Evolutionary conservation across 1,140 invertebrate genomes (phyloP), one percentile per base, ranked within the genome.

Genomic region (Telenomus remus): DNA sequence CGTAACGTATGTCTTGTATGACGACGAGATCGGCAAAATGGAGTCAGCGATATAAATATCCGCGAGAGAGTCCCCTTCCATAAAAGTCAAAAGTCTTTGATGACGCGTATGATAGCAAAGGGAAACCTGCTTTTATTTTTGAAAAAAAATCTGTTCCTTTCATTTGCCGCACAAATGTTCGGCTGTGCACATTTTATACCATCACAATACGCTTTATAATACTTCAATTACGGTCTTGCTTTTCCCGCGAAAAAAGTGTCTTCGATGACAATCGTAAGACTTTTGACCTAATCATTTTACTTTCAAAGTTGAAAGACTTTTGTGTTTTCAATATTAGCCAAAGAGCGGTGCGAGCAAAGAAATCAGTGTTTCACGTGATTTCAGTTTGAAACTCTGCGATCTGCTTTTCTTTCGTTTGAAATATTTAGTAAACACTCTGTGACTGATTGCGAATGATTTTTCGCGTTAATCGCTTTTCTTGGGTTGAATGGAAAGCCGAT

Each of bases 11-110:
- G 71, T 71, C 71, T 78, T 78, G 65, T 71, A 66, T 63, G 66
- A 61, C 19, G 63, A 70, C 51, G 44, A 71, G 76, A 78, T 78
- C 76, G 70, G 70, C 57, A 60, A 78, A 78, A 78, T 74, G 70
- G 65, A 74, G 76, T 78, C 76, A 78, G 76, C 76, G 71, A 78
- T 78, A 78, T 78, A 78, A 74, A 78, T 78, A 78, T 74, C 71
- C 65, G 19, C 19, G 19, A 27, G 66, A 71, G 53, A 27, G 19
- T 6, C 63, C 50, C 76, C 61, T 74, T 59, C 76, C 71, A 78
- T 66, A 51, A 71, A 68, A 78, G 71, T 74, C 70, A 63, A 65
- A 66, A 78, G 65, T 74, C 70, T 78, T 78, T 74, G 57, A 78
- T 78, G 76, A 78, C 66, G 71, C 76, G 66, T 74, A 74, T 71